phyloP scores from a whole-genome alignment of 2,113 vertebrate species.

The Eurypyga helias region DNA sequence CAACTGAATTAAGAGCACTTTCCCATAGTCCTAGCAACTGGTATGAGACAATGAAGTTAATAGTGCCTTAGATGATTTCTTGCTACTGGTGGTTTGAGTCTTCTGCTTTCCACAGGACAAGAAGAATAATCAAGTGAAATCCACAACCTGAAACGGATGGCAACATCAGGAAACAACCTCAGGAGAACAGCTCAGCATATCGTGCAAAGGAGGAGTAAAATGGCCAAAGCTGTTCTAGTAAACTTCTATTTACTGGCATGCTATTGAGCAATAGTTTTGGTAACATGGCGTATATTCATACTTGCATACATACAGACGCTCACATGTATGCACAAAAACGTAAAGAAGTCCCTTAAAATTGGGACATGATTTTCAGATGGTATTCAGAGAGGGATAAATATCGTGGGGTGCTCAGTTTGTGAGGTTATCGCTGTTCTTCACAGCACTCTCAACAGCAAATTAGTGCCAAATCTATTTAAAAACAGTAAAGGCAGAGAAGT shows the following conservation, averaged over 20 bases:
- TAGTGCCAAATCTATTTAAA: slow-evolving; percentile 66
- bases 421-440: background rate
- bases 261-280: slow-evolving; percentile 40
- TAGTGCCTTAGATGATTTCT: background rate
- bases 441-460: background rate
- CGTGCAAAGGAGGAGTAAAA: background rate
- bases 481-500: slow-evolving; percentile 58
- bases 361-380: background rate
- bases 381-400: background rate
- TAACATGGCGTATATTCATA: background rate
- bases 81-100: background rate
- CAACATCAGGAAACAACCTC: background rate
- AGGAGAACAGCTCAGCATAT: background rate
- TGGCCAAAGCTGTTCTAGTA: background rate
- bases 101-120: background rate
- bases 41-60: background rate
- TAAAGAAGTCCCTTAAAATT: background rate
- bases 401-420: background rate
- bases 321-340: background rate
- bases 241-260: slow-evolving; percentile 34
- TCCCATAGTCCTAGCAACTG: background rate
- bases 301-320: background rate
- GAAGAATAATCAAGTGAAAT: background rate
- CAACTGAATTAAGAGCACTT: background rate
- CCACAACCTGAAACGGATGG: background rate